Evolutionary conservation across 2,888 invertebrate species (phyloP).

Genomic region (Tethea ocularis): DNA sequence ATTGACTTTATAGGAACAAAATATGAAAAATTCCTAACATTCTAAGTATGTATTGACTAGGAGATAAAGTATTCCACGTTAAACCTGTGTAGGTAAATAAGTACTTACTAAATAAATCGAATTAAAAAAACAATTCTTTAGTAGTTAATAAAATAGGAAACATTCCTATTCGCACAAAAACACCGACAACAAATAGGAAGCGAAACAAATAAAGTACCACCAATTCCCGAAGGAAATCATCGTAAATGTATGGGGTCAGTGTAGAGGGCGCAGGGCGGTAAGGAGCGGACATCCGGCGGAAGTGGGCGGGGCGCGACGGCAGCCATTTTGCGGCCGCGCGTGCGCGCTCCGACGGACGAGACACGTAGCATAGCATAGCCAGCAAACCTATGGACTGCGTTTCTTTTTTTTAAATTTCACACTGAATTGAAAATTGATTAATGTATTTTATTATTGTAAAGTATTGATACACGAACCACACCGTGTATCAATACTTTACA

Average conservation of each 20-base stretch:
- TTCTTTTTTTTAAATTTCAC: not conserved
- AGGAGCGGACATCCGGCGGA: slow-evolving; percentile 71
- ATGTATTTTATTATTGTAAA: no score
- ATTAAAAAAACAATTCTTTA: no score
- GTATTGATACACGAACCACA: no score
- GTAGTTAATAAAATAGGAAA: not conserved
- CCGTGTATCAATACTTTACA: no score
- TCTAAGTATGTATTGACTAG: no score
- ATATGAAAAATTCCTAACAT: no score
- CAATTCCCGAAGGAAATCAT: slow-evolving; percentile 2
- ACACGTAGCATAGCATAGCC: not conserved
- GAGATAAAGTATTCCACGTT: no score
- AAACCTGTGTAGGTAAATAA: no score
- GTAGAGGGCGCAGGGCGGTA: slow-evolving; percentile 30
- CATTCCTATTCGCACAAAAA: slow-evolving; percentile 17
- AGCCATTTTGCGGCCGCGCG: slow-evolving; percentile 69
- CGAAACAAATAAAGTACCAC: not conserved
- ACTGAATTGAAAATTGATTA: not conserved
- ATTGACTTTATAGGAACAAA: no score
- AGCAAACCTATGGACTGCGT: not conserved
- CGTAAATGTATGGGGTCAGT: not conserved
- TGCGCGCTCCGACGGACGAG: slow-evolving; percentile 43
- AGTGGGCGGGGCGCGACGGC: slow-evolving; percentile 62
- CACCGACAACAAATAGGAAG: not conserved
- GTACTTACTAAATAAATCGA: no score